phyloP scores from a whole-genome alignment of 2,797 vertebrate species.

The Myotis myotis region DNA sequence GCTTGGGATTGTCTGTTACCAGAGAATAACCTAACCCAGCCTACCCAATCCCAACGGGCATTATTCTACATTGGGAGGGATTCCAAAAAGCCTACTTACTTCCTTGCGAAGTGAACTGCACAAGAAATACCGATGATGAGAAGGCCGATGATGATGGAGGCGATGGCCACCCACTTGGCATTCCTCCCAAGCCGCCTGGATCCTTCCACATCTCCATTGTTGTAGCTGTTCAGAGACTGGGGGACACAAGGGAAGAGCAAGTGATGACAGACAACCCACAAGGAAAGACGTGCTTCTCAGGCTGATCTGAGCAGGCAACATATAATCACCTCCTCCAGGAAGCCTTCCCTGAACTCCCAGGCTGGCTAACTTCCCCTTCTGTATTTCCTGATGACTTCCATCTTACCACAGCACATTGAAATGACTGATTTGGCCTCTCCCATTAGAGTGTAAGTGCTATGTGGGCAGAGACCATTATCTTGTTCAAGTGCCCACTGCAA shows the following conservation, averaged over 20 bases:
- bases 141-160: slow-evolving; percentile 89
- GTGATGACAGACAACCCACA: not conserved
- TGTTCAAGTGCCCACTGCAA: not conserved
- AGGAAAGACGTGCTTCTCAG: not conserved
- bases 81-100: slow-evolving; percentile 77
- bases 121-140: slow-evolving; percentile 86
- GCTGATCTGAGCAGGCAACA: not conserved
- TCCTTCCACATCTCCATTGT: slow-evolving; percentile 89
- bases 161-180: slow-evolving; percentile 89
- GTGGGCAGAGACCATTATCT: not conserved
- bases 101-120: slow-evolving; percentile 87
- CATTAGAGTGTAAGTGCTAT: not conserved
- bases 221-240: slow-evolving; percentile 91
- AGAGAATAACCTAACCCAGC: not conserved
- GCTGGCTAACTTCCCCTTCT: not conserved
- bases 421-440: not conserved
- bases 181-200: slow-evolving; percentile 87
- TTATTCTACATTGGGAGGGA: not conserved
- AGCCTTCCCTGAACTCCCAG: not conserved
- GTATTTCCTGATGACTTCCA: not conserved
- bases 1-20: not conserved
- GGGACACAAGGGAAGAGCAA: slow-evolving; percentile 67
- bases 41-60: fast-evolving
- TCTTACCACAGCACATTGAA: not conserved
- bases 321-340: not conserved